Conservation (phyloP, 2,113 vertebrate species). For the Microcebus tavaratra region DNA sequence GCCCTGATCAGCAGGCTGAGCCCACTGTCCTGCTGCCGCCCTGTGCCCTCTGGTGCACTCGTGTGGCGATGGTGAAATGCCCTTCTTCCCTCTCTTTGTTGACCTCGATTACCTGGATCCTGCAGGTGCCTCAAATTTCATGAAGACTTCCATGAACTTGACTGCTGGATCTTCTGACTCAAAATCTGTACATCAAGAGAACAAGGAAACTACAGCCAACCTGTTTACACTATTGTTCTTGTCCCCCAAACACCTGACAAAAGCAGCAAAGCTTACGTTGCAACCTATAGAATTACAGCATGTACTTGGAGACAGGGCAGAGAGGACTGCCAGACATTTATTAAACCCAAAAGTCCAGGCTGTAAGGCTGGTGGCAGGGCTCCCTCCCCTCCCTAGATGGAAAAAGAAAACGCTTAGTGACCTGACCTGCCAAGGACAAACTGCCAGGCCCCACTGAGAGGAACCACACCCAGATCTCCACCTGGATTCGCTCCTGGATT, state of each 20-base stretch:
- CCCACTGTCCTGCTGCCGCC: not conserved
- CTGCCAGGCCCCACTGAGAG: too few species aligned
- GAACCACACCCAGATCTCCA: too few species aligned
- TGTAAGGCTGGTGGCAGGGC: too few species aligned
- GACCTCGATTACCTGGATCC: not conserved
- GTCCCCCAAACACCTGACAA: not conserved
- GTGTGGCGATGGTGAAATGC: not conserved
- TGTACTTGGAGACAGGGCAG: not conserved
- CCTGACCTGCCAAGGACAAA: too few species aligned
- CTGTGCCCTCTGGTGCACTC: not conserved
- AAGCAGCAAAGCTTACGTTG: not conserved
- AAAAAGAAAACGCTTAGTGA: too few species aligned
- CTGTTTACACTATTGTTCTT: not conserved
- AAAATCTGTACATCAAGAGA: not conserved
- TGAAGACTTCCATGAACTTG: not conserved
- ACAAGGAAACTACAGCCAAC: not conserved
- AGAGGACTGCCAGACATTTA: fast-evolving
- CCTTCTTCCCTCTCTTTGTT: not conserved
- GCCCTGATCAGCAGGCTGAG: not conserved
- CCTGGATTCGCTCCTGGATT: too few species aligned
- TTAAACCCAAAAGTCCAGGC: not conserved
- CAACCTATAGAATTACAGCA: not conserved
- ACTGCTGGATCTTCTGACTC: not conserved
- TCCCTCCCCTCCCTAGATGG: too few species aligned
- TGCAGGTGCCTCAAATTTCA: not conserved